Evolutionary conservation across 2,113 vertebrate genomes (phyloP).

Genomic region (Pelodiscus sinensis): DNA sequence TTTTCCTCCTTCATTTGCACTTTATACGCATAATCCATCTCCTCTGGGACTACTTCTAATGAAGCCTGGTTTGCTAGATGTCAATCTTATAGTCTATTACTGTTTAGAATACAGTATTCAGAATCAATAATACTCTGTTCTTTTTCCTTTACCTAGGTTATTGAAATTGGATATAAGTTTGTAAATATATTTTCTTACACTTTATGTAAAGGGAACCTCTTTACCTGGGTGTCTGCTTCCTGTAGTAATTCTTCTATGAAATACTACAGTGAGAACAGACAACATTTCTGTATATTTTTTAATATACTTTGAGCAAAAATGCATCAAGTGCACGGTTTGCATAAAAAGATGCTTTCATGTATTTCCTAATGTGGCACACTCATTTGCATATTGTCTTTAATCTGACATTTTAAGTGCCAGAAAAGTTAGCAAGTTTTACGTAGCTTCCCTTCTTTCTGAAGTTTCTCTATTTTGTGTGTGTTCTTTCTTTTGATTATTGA

Average conservation of each 20-base stretch:
- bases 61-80: too few species aligned
- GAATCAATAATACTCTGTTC: neutral
- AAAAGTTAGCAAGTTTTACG: neutral
- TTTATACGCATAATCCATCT: neutral
- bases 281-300: neutral
- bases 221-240: neutral
- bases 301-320: conserved; percentile 5
- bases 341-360: conserved; percentile 17
- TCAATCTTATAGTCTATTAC: neutral
- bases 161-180: neutral
- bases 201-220: neutral
- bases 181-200: neutral
- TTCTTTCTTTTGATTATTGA: conserved; percentile 46
- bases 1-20: neutral
- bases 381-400: conserved; percentile 33
- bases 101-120: neutral
- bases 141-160: neutral
- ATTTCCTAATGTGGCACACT: conserved; percentile 9
- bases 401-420: conserved; percentile 18
- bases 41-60: neutral
- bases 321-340: neutral
- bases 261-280: neutral
- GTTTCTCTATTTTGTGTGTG: conserved; percentile 22
- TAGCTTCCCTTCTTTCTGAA: conserved; percentile 2
- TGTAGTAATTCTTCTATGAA: neutral